phyloP scores from a whole-genome alignment of 2,888 invertebrate genomes.

The Saturnia japonica region DNA sequence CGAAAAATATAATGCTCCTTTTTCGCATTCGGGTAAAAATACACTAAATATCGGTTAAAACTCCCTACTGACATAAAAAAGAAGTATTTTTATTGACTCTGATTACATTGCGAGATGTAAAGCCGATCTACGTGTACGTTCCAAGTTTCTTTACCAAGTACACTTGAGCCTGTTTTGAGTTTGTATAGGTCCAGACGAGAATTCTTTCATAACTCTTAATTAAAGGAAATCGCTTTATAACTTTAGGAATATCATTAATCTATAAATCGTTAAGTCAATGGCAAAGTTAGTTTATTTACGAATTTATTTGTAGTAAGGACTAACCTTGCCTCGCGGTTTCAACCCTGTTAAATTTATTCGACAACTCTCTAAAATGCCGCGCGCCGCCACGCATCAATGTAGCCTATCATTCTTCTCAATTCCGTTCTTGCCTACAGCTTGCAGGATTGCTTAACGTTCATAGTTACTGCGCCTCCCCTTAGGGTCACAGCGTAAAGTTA shows the following conservation, averaged over 20 bases:
- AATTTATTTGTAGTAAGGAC: not conserved
- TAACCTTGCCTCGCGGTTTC: not conserved
- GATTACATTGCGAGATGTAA: not conserved
- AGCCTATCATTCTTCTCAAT: no score
- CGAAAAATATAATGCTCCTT: no score
- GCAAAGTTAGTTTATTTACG: not conserved
- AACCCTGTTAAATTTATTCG: no score
- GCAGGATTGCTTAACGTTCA: no score
- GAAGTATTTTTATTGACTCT: not conserved
- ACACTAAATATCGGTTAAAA: not conserved
- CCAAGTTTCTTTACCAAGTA: not conserved
- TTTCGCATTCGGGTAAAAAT: no score
- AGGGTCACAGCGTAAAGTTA: no score
- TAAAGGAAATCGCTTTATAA: conserved; percentile 9
- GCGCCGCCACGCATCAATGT: no score
- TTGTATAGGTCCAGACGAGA: conserved; percentile 6
- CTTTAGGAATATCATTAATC: conserved; percentile 5
- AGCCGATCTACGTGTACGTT: not conserved
- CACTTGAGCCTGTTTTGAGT: not conserved
- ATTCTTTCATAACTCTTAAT: conserved; percentile 16
- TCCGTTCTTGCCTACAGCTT: no score
- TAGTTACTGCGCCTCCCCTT: no score
- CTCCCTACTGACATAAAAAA: not conserved
- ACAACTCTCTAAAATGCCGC: no score
- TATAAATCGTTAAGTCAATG: conserved; percentile 7